Base-by-base conservation (phyloP, 1,140 invertebrate species). In the Cotesia typhae region DNA sequence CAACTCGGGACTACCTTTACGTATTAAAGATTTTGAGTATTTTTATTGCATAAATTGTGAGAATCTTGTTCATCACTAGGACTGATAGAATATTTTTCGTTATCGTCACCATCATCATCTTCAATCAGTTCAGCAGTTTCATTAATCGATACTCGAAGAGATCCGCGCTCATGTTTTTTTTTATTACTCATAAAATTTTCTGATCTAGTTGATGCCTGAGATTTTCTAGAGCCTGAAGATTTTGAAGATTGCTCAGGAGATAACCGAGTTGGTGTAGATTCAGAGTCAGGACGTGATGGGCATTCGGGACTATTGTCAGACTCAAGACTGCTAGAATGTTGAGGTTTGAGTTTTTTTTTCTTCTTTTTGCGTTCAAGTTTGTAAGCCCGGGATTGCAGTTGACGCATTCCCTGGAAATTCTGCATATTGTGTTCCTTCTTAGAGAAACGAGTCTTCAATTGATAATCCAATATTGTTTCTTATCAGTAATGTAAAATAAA, bases 41-140 rank as follows among this genome's bases (percentile, higher is more conserved):
- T 47, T 64, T 74, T 75, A 36, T 72, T 73, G 41, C 59, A 53
- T 17, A 51, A 37, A 69, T 71, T 53, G 9, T 47, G 41, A 53
- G 63, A 20, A 53, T 53, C 20, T 5, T 36, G 28, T 37, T 74
- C 69, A 41, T 74, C 69, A 51, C 55, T 68, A 55, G 20, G 20
- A 52, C 73, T 70, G 60, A 65, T 71, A 5, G 57, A 70, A 28
- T 67, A 76, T 51, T 61, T 67, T 75, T 86, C 85, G 41, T 85
- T 84, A 9, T 83, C 74, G 2, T 86, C 83, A 4, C 82, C 74
- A 2, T 85, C 76, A 67, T 87, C 82, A 57, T 88, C 88, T 47
- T 88, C 84, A 52, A 88, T 88, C 0, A 87, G 77, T 77, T 89
- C 86, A 3, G 88, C 86, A 1, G 83, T 89, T 68, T 89, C 88